phyloP scores from a whole-genome alignment of 2,888 invertebrate species.

The Argynnis bischoffii region DNA sequence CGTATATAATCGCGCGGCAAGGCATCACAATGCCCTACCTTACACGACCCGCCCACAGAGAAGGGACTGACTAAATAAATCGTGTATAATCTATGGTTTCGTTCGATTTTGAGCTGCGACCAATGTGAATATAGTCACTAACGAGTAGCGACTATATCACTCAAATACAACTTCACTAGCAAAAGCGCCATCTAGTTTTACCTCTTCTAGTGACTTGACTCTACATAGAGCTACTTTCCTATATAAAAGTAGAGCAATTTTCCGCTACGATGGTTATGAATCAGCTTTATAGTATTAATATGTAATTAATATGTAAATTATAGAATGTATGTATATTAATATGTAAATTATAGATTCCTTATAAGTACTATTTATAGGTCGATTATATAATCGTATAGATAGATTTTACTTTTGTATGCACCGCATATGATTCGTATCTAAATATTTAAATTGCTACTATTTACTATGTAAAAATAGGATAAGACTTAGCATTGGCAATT shows the following conservation, averaged over 20 bases:
- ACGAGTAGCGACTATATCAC: neutral
- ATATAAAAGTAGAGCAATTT: conserved; percentile 6
- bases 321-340: too few relatives aligned
- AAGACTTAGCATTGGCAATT: too few relatives aligned
- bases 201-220: conserved; percentile 1
- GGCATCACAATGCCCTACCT: conserved; percentile 47
- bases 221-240: conserved; percentile 14
- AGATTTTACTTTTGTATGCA: neutral
- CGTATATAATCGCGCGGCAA: conserved; percentile 44
- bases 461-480: too few relatives aligned
- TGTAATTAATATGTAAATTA: neutral
- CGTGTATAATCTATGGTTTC: conserved; percentile 29
- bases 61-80: conserved; percentile 30
- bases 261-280: neutral
- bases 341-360: conserved; percentile 1
- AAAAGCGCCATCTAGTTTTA: conserved; percentile 19
- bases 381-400: neutral
- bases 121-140: conserved; percentile 26
- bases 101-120: conserved; percentile 28
- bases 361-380: neutral
- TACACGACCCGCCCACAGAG: conserved; percentile 38
- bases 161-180: conserved; percentile 20
- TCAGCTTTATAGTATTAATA: conserved; percentile 6
- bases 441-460: too few relatives aligned
- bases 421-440: too few relatives aligned